Percentiles rank a stretch among this genome's conserved stretches.
phyloP scores from a whole-genome alignment of 2,888 invertebrate species.

The Fragum whitleyi region DNA sequence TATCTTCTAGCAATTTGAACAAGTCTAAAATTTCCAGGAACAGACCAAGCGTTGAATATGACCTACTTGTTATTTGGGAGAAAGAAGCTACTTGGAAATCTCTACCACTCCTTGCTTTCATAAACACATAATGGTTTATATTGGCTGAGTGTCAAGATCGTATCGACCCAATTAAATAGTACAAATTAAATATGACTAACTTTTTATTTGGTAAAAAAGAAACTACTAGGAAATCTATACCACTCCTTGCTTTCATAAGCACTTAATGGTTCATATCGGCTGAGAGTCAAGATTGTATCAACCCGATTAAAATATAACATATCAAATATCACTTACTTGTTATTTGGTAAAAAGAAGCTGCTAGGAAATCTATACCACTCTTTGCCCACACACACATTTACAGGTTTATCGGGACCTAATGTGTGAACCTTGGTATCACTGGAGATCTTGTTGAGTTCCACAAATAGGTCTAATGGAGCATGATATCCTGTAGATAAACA shows the following conservation, averaged over 20 bases:
- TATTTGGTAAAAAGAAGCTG: slow-evolving; percentile 95
- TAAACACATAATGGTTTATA: no score
- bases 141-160: no score
- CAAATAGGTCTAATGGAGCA: slow-evolving; percentile 94
- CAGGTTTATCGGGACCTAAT: slow-evolving; percentile 79
- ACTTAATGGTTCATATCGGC: no score
- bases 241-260: no score
- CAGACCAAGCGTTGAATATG: no score
- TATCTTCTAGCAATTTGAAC: no score
- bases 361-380: slow-evolving; percentile 99
- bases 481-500: slow-evolving; percentile 88
- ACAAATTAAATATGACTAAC: no score
- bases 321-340: slow-evolving; percentile 87
- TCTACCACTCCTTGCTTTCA: slow-evolving; percentile 99
- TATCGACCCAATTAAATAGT: no score
- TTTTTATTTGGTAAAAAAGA: slow-evolving; percentile 94
- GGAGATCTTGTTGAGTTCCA: slow-evolving; percentile 88
- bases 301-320: no score
- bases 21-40: no score
- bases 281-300: no score
- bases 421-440: slow-evolving; percentile 86
- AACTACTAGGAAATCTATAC: slow-evolving; percentile 97
- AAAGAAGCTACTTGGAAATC: slow-evolving; percentile 97
- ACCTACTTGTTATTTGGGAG: slow-evolving; percentile 90
- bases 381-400: slow-evolving; percentile 96